Base-by-base conservation (phyloP, 2,113 vertebrate genomes). In the Cyanocitta stelleri region DNA sequence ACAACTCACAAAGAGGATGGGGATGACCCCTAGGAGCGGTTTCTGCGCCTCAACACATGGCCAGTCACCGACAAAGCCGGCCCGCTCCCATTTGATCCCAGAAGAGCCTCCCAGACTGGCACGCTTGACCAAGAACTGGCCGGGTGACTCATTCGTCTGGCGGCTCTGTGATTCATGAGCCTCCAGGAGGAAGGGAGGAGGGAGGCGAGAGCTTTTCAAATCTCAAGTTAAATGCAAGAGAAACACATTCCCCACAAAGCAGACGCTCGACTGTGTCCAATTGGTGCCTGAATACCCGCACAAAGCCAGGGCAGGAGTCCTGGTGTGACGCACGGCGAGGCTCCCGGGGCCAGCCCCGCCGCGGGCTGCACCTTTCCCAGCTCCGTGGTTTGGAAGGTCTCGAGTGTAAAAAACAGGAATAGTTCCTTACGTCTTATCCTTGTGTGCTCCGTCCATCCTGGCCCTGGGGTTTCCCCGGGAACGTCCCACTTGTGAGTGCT, bases 161-260 rank as follows among this genome's bases (percentile, higher is more conserved):
- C 86, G 73, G 96, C 95, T 95, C 95, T 35, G 93, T 94, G 96
- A 97, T 97, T 97, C 96, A 96, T 97, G 92, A 93, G 76, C 92
- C 83, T 95, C 93, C 95, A 96, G 95, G 88, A 97, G 89, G 96
- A 95, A 97, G 96, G 96, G 95, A 97, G 96, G 96, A 95, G 93
- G 90, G 90, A 94, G 77, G 83, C 1, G 1, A 86, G 72, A 56
- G 84, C 96, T 93, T 95, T 97, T 97, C 95, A 96, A 80, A 90
- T 86, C 92, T 87, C 61, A 26, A 80, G 75, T 92, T 88, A 86
- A 96, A 96, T 92, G 93, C 10, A 20, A 92, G 75, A 94, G 95
- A 94, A 95, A 95, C 88, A 92, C 95, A 95, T 95, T 97, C 93
- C 77, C 83, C 89, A 62, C 93, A 95, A 94, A 95, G 89, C 95